Evolutionary conservation across 2,797 vertebrate genomes (phyloP), one percentile per base, ranked within the genome.

Genomic region (Antrozous pallidus): DNA sequence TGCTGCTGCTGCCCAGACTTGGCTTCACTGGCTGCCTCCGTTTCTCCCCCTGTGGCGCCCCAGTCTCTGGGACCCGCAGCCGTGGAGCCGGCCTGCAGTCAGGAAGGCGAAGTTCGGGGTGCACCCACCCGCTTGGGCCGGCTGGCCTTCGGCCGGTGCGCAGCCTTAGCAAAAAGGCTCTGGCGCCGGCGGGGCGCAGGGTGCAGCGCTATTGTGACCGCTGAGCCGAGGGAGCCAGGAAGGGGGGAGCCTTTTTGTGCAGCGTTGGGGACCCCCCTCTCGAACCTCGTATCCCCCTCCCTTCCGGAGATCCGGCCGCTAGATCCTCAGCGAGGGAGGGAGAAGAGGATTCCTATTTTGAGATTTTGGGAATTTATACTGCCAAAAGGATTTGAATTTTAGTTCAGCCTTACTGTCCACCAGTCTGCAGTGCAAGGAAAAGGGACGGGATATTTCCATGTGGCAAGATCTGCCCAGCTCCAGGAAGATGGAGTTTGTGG

Each of bases 141-240:
- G 18, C 80, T 80, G 8, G 88, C 77, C 58, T 42, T 92, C 63
- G 94, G 96, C 94, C 96, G 87, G 83, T 1, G 61, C 38, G 54
- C 85, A 13, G 94, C 36, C 22, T 47, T 91, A 94, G 86, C 88
- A 47, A 74, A 54, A 78, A 63, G 84, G 78, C 94, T 94, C 61
- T 5, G 77, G 96, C 87, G 88, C 94, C 78, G 88, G 81, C 94
- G 47, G 78, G 97, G 96, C 90, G 71, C 89, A 80, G 97, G 94
- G 96, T 88, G 91, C 96, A 95, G 95, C 93, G 95, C 96, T 97
- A 95, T 97, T 97, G 97, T 97, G 97, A 96, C 96, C 96, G 94
- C 94, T 96, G 96, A 86, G 71, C 94, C 67, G 75, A 87, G 93
- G 65, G 42, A 89, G 92, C 90, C 42, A 38, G 80, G 80, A 82